These are phyloP conservation scores for Indicator maculatus DNA, from an alignment of 2,113 vertebrate genomes.

Conservation along the genomic window DNA sequence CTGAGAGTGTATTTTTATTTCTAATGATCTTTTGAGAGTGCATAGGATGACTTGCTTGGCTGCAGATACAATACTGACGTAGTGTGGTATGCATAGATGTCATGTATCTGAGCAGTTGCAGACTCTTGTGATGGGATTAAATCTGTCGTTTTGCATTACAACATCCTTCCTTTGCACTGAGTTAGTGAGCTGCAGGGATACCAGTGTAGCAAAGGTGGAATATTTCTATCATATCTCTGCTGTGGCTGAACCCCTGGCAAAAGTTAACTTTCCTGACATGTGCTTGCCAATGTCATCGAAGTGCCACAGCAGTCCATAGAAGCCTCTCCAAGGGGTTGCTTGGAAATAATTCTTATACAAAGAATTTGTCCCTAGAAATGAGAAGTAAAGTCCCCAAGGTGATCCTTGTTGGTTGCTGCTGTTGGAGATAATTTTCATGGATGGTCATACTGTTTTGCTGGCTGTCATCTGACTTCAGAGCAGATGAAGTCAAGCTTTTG, in stretches of 20 bases:
- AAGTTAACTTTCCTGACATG: background rate
- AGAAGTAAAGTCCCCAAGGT: background rate
- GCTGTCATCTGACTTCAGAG: background rate
- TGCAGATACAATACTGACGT: background rate
- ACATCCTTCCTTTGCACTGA: fast-evolving
- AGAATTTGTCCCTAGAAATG: background rate
- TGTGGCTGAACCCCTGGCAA: background rate
- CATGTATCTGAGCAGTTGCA: background rate
- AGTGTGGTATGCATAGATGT: background rate
- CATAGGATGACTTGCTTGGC: background rate
- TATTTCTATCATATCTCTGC: background rate
- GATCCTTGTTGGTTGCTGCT: background rate
- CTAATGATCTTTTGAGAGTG: background rate
- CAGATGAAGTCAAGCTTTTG: background rate
- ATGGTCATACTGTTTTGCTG: background rate
- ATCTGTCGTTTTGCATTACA: background rate
- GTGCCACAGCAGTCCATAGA: background rate
- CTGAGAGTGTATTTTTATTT: background rate
- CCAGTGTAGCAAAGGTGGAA: background rate
- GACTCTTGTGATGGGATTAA: background rate
- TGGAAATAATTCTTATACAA: background rate
- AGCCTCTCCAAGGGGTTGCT: background rate
- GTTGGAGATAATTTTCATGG: background rate
- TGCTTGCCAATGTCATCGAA: fast-evolving
- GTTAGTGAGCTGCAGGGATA: background rate